Conservation (phyloP, 2,797 vertebrate genomes). For the Aplochiton taeniatus region DNA sequence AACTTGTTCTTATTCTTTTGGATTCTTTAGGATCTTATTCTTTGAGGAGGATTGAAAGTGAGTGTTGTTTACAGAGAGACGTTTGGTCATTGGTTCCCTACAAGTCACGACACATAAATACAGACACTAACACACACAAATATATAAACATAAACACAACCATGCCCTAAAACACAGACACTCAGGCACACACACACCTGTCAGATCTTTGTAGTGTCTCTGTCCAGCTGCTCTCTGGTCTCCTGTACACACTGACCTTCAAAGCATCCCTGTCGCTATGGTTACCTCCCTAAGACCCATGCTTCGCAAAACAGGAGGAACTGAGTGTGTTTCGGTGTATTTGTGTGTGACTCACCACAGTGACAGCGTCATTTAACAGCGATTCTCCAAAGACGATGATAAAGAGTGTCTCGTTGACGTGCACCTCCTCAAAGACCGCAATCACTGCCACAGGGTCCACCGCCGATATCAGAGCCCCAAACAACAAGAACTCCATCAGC, state of each 20-base stretch:
- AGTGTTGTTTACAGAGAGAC: too few species aligned
- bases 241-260: constrained; percentile 12
- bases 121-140: background rate
- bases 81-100: too few species aligned
- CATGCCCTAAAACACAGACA: background rate
- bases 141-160: background rate
- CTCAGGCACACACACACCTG: background rate
- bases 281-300: constrained; percentile 6
- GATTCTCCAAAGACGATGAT: constrained; percentile 97
- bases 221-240: background rate
- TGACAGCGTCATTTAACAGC: constrained; percentile 92
- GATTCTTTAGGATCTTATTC: too few species aligned
- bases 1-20: too few species aligned
- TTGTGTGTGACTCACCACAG: constrained; percentile 82
- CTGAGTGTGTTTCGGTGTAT: constrained; percentile 7
- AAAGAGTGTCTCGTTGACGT: constrained; percentile 92
- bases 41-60: too few species aligned
- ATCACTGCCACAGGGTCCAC: constrained; percentile 94
- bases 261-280: constrained; percentile 23
- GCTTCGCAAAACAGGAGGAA: background rate
- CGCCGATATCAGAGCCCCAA: constrained; percentile 92
- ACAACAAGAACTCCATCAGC: constrained; percentile 93
- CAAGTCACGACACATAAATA: background rate
- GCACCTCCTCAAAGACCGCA: constrained; percentile 94
- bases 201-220: background rate